These are phyloP conservation scores for Spodoptera litura DNA, from an alignment of 1,140 invertebrate genomes.

Conservation along the genomic window DNA sequence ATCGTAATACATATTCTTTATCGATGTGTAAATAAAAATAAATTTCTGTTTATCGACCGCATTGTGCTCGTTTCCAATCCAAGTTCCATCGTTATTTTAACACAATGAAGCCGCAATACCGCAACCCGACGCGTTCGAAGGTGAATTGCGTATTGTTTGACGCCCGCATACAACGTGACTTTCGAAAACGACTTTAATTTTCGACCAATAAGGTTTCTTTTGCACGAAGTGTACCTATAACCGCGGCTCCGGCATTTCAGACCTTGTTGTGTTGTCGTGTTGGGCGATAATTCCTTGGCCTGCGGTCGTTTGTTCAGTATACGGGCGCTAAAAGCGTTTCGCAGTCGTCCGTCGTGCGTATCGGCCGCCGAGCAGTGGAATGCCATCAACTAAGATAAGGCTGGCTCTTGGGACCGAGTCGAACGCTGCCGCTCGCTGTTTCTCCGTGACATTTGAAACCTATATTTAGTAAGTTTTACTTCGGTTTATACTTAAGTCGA, in stretches of 20 bases:
- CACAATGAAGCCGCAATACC: constrained; percentile 85
- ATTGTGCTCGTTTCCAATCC: constrained; percentile 76
- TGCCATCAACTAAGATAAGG: constrained; percentile 83
- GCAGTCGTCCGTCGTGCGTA: constrained; percentile 82
- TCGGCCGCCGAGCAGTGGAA: constrained; percentile 77
- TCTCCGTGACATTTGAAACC: constrained; percentile 58
- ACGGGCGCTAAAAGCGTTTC: constrained; percentile 84
- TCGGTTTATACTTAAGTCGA: constrained; percentile 38
- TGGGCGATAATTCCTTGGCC: constrained; percentile 54
- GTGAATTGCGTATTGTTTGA: constrained; percentile 85
- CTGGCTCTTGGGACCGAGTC: constrained; percentile 59
- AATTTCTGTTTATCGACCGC: constrained; percentile 70
- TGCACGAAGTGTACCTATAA: constrained; percentile 54
- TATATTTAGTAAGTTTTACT: constrained; percentile 54
- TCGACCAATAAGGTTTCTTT: constrained; percentile 78
- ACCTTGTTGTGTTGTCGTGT: constrained; percentile 55
- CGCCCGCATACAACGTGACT: constrained; percentile 77
- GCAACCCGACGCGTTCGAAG: constrained; percentile 84
- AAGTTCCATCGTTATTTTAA: constrained; percentile 81
- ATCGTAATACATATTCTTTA: constrained; percentile 51
- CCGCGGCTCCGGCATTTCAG: constrained; percentile 44
- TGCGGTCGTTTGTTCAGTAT: constrained; percentile 57
- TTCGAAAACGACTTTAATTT: constrained; percentile 79
- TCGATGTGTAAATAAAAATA: constrained; percentile 61
- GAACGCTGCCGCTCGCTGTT: constrained; percentile 54